Evolutionary conservation across 2,888 invertebrate species (phyloP).

Genomic region (Empis stercorea): DNA sequence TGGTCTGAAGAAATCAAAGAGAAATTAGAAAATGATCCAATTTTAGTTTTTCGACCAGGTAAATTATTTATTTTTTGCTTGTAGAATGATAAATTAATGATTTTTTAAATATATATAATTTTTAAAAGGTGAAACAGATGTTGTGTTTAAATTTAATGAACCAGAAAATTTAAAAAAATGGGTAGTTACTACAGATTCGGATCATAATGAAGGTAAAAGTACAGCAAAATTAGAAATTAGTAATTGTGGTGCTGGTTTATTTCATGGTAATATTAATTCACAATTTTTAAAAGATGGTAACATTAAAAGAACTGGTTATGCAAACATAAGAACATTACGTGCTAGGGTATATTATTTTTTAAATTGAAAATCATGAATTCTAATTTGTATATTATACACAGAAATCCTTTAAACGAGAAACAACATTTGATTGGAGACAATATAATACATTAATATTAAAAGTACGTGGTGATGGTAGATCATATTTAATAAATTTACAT

Average conservation of each 20-base stretch:
- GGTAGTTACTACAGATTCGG: constrained; percentile 63
- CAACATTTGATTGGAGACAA: constrained; percentile 57
- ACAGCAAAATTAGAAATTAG: constrained; percentile 51
- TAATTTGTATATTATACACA: no score
- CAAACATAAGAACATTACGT: constrained; percentile 57
- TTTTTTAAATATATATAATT: no score
- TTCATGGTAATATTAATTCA: constrained; percentile 56
- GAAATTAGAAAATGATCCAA: constrained; percentile 47
- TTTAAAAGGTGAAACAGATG: constrained; percentile 59
- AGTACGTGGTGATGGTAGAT: constrained; percentile 87
- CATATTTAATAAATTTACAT: constrained; percentile 71
- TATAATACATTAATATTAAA: constrained; percentile 66
- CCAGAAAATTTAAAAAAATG: constrained; percentile 52
- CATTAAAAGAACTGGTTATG: constrained; percentile 67
- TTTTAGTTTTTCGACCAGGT: constrained; percentile 41
- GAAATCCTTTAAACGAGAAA: constrained; percentile 69
- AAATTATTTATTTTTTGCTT: constrained; percentile 10
- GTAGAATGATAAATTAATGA: no score
- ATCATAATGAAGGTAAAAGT: constrained; percentile 71
- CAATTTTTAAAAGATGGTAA: constrained; percentile 69
- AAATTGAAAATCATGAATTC: constrained; percentile 13
- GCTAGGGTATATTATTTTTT: constrained; percentile 44
- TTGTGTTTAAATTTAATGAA: constrained; percentile 58
- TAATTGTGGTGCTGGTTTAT: constrained; percentile 53
- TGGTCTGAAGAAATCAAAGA: constrained; percentile 57